Evolutionary conservation across 2,888 invertebrate species (phyloP), one percentile per base, ranked within the genome.

Genomic region (Apotomis turbidana): DNA sequence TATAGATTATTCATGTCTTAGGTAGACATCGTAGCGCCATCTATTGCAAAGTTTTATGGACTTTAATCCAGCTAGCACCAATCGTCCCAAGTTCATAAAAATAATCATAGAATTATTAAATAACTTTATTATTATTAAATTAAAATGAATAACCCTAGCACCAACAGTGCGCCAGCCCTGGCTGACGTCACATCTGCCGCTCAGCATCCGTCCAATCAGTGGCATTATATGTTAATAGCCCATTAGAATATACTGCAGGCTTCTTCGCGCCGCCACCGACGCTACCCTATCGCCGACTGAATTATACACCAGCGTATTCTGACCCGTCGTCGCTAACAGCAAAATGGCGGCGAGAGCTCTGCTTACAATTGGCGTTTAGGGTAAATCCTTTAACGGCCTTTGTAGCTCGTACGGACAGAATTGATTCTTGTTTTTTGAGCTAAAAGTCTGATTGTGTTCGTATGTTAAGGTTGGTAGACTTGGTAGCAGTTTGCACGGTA

Each of bases 181-280:
- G 58, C 44, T 51, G 82, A 86, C 87, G 88, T 90, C 86, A 88
- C 88, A 88, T 88, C 89, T 87, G 88, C 91, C 90, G 88, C 86
- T 84, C 89, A 89, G 90, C 90, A 92, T 91, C 90, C 90, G 90
- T 92, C 94, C 95, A 95, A 95, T 95, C 94, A 94, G 94, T 90
- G 80, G 89, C 89, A 93, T 93, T 93, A 93, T 93, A 93, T 93
- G 93, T 92, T 93, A 93, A 93, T 93, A 90, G 90, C 87, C 91
- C 89, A 93, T 93, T 93, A 93, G 91, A 93, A 93, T 93, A 93
- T 88, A 83, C 87, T 81, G 85, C 86, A 82, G 82, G 84, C 84
- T 84, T 85, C 87, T 88, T 88, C 89, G 88, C 89, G 85, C 88
- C 85, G 86, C 80, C 80, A 79, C 80, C 79, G 80, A 82, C 81